Percentiles rank a stretch among this genome's conserved stretches.
These are phyloP conservation scores for Bubo bubo DNA, from an alignment of 2,113 vertebrate genomes.

Conservation along the genomic window DNA sequence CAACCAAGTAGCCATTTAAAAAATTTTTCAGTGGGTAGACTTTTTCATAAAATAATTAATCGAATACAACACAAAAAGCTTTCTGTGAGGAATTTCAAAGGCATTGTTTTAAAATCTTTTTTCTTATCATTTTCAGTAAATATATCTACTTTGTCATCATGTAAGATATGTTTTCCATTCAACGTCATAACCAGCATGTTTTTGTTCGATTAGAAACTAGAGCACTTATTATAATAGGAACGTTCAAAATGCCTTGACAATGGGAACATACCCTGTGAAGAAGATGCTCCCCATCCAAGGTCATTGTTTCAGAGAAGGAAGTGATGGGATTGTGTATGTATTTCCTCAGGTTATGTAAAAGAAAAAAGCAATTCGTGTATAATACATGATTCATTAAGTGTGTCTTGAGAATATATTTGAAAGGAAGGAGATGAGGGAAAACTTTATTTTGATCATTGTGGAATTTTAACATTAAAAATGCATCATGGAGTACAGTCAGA, in stretches of 20 bases:
- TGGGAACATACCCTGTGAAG: neutral
- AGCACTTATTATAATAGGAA: neutral
- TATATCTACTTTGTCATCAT: neutral
- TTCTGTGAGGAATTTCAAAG: neutral
- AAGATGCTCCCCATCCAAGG: neutral
- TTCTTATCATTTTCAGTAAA: neutral
- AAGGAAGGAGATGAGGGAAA: neutral
- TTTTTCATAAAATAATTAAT: neutral
- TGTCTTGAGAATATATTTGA: neutral
- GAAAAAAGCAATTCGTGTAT: neutral
- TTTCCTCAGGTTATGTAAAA: neutral
- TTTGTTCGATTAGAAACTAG: neutral
- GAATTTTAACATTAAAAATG: conserved; percentile 21
- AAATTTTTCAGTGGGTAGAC: neutral
- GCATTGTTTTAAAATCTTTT: fast-evolving
- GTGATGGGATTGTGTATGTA: neutral
- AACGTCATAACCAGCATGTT: neutral
- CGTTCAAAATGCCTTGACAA: neutral
- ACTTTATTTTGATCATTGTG: neutral
- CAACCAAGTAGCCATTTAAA: neutral
- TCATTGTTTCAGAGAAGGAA: neutral
- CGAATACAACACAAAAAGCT: neutral
- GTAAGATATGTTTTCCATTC: neutral
- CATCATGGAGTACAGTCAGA: neutral
- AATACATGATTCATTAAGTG: neutral